Percentiles rank a stretch among this genome's conserved stretches.
Conservation (phyloP, 2,113 vertebrate genomes). For the Odontophorus gujanensis region DNA sequence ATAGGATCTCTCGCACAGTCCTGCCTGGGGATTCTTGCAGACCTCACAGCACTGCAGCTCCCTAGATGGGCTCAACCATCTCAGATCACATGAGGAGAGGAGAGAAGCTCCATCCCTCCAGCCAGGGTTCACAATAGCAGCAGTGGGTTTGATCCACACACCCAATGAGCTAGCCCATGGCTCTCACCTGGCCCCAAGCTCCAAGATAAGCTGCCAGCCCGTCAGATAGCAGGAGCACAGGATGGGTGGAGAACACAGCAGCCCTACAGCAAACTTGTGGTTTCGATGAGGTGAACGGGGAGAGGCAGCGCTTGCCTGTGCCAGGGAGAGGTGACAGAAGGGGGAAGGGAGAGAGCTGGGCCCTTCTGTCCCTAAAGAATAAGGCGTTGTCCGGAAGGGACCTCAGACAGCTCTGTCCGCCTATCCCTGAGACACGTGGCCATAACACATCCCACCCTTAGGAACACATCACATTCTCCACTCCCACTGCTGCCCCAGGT, state of each 20-base stretch:
- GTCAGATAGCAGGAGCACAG: not conserved
- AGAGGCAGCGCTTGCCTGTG: constrained; percentile 20
- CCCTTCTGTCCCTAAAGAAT: not conserved
- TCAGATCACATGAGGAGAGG: not conserved
- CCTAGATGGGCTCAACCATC: not conserved
- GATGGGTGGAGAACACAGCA: constrained; percentile 25
- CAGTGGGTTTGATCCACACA: not conserved
- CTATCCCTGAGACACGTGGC: not conserved
- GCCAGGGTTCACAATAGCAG: not conserved
- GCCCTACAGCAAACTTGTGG: constrained; percentile 53
- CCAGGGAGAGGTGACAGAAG: not conserved
- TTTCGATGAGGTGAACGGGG: constrained; percentile 24
- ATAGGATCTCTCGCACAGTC: not conserved
- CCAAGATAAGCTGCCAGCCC: not conserved
- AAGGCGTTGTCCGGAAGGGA: not conserved
- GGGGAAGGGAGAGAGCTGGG: not conserved
- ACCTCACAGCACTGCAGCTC: fast-evolving
- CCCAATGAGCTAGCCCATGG: fast-evolving
- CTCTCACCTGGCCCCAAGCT: not conserved
- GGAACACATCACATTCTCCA: fast-evolving
- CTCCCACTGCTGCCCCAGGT: fast-evolving
- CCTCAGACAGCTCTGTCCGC: not conserved
- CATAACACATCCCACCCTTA: fast-evolving
- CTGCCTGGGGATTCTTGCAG: not conserved
- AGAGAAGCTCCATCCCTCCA: not conserved